Evolutionary conservation across 2,113 vertebrate species (phyloP).

Genomic region (Macquaria ambigua): DNA sequence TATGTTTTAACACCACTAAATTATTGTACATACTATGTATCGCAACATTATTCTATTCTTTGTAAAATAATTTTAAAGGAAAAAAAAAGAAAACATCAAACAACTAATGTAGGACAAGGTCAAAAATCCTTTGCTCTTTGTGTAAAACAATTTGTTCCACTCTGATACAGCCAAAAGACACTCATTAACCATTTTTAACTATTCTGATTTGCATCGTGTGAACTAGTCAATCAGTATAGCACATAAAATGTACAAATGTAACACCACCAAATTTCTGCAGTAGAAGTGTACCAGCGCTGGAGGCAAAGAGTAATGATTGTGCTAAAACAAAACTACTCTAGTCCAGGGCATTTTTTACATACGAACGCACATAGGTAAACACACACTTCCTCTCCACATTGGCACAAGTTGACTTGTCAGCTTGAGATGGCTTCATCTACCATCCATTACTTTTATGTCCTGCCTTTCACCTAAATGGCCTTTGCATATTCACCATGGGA

Average conservation of each 20-base stretch:
- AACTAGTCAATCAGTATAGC: constrained; percentile 81
- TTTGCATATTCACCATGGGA: constrained; percentile 91
- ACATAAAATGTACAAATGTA: constrained; percentile 77
- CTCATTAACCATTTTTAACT: constrained; percentile 78
- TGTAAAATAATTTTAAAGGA: neutral
- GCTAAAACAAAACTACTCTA: constrained; percentile 81
- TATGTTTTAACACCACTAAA: neutral
- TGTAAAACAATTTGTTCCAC: constrained; percentile 72
- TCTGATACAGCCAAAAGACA: constrained; percentile 64
- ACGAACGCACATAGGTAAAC: constrained; percentile 6
- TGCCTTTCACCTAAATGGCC: constrained; percentile 92
- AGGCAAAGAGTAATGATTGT: constrained; percentile 91
- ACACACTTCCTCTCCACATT: constrained; percentile 73
- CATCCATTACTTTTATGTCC: constrained; percentile 91
- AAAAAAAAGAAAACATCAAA: neutral
- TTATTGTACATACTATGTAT: neutral
- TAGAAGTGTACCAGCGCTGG: constrained; percentile 84
- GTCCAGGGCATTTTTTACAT: constrained; percentile 49
- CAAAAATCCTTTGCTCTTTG: constrained; percentile 46
- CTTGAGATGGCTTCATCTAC: constrained; percentile 87
- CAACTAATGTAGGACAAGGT: constrained; percentile 31
- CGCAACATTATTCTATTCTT: neutral
- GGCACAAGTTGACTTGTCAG: constrained; percentile 86
- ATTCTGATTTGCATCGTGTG: constrained; percentile 72
- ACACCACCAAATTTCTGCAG: constrained; percentile 81